Evolutionary conservation across 1,140 invertebrate genomes (phyloP).

Genomic region (Neodiprion pinetum): DNA sequence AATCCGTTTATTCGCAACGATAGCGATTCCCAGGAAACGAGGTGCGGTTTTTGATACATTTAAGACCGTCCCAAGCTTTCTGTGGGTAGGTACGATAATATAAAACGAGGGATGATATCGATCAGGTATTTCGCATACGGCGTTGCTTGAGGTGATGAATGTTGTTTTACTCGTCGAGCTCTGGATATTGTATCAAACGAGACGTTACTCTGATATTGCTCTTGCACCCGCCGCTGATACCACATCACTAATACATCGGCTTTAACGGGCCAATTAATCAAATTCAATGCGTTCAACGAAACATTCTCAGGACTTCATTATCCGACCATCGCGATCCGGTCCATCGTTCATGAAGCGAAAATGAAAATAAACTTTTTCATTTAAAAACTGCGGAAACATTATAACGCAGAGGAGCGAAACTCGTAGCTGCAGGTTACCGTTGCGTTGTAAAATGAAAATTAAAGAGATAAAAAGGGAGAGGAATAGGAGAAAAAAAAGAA

Average conservation of each 20-base stretch:
- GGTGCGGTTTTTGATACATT: background rate
- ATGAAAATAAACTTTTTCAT: too few species aligned
- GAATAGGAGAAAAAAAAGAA: slow-evolving; percentile 28
- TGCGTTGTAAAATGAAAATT: slow-evolving; percentile 34
- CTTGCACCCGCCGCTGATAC: background rate
- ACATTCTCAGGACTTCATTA: too few species aligned
- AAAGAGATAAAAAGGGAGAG: slow-evolving; percentile 33
- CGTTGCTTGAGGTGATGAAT: background rate
- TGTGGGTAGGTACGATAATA: background rate
- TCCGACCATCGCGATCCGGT: too few species aligned
- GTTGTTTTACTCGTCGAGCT: background rate
- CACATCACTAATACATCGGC: background rate
- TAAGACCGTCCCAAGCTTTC: background rate
- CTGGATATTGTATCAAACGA: background rate
- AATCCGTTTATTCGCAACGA: background rate
- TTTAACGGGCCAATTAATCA: too few species aligned
- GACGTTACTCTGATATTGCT: background rate
- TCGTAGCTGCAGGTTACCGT: slow-evolving; percentile 31
- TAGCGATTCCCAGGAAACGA: background rate
- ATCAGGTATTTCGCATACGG: background rate
- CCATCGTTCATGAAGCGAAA: too few species aligned
- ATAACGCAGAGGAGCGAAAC: background rate
- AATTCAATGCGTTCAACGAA: too few species aligned
- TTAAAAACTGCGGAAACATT: background rate
- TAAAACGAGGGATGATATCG: background rate